These are phyloP conservation scores for Diplogasteroides magnus DNA, from an alignment of 1,140 invertebrate genomes.

Conservation along the genomic window DNA sequence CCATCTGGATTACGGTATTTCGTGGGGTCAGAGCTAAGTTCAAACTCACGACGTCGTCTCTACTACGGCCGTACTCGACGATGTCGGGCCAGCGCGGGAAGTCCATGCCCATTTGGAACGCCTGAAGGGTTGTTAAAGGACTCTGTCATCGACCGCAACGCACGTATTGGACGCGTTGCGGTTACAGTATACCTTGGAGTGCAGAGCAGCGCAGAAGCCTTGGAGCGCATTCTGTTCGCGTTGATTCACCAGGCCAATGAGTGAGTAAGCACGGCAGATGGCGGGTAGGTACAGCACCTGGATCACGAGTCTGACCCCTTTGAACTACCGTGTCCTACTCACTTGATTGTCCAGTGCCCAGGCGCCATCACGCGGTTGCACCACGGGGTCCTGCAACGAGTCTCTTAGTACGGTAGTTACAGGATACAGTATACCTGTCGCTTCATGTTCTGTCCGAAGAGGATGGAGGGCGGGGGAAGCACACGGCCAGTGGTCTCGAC, in stretches of 20 bases:
- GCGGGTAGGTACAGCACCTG: conserved; percentile 39
- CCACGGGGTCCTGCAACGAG: conserved; percentile 14
- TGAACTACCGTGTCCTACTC: too few relatives aligned
- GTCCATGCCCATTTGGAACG: conserved; percentile 34
- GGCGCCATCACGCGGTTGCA: conserved; percentile 40
- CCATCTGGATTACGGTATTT: conserved; percentile 30
- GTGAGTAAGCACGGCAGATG: conserved; percentile 31
- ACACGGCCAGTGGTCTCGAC: conserved; percentile 95
- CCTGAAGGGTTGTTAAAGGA: too few relatives aligned
- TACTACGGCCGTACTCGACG: too few relatives aligned
- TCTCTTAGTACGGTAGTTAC: too few relatives aligned
- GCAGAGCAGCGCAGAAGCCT: conserved; percentile 37
- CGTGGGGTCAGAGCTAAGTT: too few relatives aligned
- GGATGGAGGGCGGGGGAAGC: conserved; percentile 90
- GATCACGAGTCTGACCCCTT: too few relatives aligned
- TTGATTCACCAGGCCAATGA: conserved; percentile 39
- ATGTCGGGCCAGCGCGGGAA: conserved; percentile 42
- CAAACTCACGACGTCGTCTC: too few relatives aligned
- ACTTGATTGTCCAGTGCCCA: conserved; percentile 34
- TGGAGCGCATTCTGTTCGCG: too few relatives aligned
- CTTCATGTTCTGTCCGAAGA: conserved; percentile 75
- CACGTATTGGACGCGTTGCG: too few relatives aligned
- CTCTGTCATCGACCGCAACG: background rate
- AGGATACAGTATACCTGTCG: too few relatives aligned
- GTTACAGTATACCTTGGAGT: conserved; percentile 31